These are phyloP conservation scores for Cerceris ruficornis DNA, from an alignment of 2,888 invertebrate species.

Conservation along the genomic window DNA sequence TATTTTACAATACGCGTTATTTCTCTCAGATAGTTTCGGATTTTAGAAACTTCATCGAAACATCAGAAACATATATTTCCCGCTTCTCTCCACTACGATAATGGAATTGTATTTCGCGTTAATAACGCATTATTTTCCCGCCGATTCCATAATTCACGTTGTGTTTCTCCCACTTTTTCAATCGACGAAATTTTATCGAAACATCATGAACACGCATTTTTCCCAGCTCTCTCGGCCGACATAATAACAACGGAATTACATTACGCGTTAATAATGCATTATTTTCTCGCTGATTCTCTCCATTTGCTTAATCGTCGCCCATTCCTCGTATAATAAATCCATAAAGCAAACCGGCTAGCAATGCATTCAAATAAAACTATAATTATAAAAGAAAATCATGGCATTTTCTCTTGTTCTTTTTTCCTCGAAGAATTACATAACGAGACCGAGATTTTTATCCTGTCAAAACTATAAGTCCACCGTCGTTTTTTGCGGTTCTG, in stretches of 20 bases:
- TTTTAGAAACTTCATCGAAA: background rate
- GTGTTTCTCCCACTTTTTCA: too few relatives aligned
- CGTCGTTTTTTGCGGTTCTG: background rate
- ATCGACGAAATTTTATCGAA: background rate
- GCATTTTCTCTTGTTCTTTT: background rate
- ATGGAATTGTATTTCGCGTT: background rate
- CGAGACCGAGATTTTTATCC: conserved; percentile 1
- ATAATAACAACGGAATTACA: background rate
- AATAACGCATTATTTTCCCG: conserved; percentile 3
- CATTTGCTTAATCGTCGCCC: conserved; percentile 37
- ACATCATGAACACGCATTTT: conserved; percentile 7
- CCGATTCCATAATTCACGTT: background rate
- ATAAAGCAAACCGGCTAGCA: conserved; percentile 10
- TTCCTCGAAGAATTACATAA: background rate
- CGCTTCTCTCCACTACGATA: background rate
- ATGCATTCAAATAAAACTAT: background rate
- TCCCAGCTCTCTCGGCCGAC: background rate
- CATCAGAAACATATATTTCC: conserved; percentile 4
- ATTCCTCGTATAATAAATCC: conserved; percentile 32
- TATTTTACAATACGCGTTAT: background rate
- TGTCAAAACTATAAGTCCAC: background rate
- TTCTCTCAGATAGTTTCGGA: too few relatives aligned
- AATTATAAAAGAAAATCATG: conserved; percentile 10
- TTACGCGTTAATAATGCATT: conserved; percentile 15
- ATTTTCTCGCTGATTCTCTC: conserved; percentile 17